Conservation (phyloP, 2,888 invertebrate species). For the Ichneumoninae sp. region DNA sequence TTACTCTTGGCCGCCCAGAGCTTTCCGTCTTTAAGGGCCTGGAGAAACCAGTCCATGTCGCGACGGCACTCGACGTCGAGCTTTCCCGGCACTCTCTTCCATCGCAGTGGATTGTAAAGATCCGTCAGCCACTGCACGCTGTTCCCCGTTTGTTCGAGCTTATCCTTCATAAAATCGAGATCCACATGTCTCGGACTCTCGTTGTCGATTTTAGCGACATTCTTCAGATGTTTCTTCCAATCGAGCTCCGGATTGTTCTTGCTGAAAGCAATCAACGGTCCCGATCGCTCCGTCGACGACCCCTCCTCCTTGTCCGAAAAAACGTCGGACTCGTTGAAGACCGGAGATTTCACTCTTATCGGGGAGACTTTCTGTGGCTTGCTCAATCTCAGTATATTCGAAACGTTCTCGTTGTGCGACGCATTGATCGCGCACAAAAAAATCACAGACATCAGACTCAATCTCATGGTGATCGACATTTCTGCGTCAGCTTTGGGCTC, state of each 20-base stretch:
- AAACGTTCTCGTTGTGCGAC: constrained; percentile 66
- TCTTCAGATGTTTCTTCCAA: constrained; percentile 79
- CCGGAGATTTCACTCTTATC: constrained; percentile 32
- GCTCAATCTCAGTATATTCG: constrained; percentile 75
- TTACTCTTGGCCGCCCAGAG: constrained; percentile 93
- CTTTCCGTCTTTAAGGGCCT: constrained; percentile 86
- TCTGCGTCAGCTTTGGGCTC: background rate
- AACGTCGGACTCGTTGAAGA: constrained; percentile 67
- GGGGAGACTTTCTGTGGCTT: constrained; percentile 66
- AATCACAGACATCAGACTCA: constrained; percentile 37
- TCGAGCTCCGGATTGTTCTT: constrained; percentile 82
- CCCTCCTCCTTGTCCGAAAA: constrained; percentile 42
- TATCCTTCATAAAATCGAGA: constrained; percentile 80
- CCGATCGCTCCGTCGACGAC: constrained; percentile 46
- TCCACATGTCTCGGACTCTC: constrained; percentile 74
- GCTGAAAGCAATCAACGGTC: constrained; percentile 74
- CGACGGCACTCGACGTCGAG: constrained; percentile 86
- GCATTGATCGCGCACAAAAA: constrained; percentile 33
- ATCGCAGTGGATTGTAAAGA: constrained; percentile 88
- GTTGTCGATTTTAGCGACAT: constrained; percentile 71
- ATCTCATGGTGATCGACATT: constrained; percentile 37
- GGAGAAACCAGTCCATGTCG: constrained; percentile 86
- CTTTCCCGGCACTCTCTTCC: constrained; percentile 85
- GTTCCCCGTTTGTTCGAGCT: constrained; percentile 77
- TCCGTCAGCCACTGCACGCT: constrained; percentile 88